These are phyloP conservation scores for Orchesella flavescens DNA, from an alignment of 2,888 invertebrate genomes.

Conservation along the genomic window DNA sequence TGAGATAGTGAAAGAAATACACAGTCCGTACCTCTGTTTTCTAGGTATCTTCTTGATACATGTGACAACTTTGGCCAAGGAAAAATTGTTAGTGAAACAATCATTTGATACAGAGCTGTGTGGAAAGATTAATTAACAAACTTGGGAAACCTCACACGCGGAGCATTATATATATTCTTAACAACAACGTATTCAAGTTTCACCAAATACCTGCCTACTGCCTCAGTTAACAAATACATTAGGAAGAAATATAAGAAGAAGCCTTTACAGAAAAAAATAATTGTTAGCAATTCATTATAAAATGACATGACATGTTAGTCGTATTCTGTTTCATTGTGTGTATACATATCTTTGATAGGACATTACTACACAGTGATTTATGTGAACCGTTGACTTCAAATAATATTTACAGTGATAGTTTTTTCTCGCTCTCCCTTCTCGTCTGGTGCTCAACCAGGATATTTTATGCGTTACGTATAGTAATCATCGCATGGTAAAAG, in stretches of 20 bases:
- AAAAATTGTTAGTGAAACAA: neutral
- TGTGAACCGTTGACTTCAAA: slow-evolving; percentile 48
- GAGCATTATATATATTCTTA: too few species aligned
- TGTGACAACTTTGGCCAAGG: neutral
- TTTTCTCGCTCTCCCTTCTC: neutral
- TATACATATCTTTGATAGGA: slow-evolving; percentile 2
- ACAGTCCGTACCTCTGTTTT: neutral
- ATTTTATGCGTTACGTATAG: slow-evolving; percentile 27
- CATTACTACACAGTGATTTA: slow-evolving; percentile 52
- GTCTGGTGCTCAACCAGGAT: slow-evolving; percentile 22
- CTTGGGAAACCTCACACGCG: slow-evolving; percentile 27
- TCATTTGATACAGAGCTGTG: too few species aligned
- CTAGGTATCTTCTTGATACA: neutral
- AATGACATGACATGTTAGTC: slow-evolving; percentile 46
- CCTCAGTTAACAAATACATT: too few species aligned
- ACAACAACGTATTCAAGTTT: too few species aligned
- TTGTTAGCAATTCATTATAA: slow-evolving; percentile 57
- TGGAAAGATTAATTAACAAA: slow-evolving; percentile 35
- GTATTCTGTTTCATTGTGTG: slow-evolving; percentile 12
- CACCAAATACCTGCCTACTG: too few species aligned
- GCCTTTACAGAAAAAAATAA: slow-evolving; percentile 24
- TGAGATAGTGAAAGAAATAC: too few species aligned
- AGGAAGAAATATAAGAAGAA: too few species aligned
- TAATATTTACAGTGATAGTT: slow-evolving; percentile 49
- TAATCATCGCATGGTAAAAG: slow-evolving; percentile 3